Conservation (phyloP, 2,113 vertebrate genomes). For the Onychorhynchus coronatus region DNA sequence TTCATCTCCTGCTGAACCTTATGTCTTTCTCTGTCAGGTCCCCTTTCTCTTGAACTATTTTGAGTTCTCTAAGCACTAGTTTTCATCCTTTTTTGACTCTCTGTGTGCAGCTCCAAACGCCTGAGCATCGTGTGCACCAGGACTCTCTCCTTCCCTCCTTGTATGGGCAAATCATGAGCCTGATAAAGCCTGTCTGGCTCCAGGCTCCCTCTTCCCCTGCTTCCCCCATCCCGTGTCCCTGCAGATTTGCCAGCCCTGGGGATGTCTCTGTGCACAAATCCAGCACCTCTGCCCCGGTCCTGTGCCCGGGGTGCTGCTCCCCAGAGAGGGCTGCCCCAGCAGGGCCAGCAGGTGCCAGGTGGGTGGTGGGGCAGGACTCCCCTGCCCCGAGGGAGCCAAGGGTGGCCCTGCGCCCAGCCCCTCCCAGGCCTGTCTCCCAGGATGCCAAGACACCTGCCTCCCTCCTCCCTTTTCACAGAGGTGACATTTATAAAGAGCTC, state of each 20-base stretch:
- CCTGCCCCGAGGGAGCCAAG: background rate
- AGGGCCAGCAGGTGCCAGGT: accelerated
- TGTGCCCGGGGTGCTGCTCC: accelerated
- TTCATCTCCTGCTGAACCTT: background rate
- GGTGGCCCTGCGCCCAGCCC: accelerated
- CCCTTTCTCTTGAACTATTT: slow-evolving; percentile 22
- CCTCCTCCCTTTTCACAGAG: background rate
- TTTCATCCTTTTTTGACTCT: slow-evolving; percentile 43
- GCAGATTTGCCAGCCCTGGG: background rate
- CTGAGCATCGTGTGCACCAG: background rate
- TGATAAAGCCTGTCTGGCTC: background rate
- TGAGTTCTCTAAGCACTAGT: background rate
- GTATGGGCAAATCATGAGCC: background rate
- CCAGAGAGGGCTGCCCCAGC: accelerated
- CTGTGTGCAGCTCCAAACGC: background rate
- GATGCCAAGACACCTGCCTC: background rate
- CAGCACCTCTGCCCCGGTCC: background rate
- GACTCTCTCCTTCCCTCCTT: background rate
- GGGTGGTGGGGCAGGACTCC: background rate
- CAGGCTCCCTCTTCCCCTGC: background rate
- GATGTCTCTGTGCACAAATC: background rate
- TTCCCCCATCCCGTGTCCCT: background rate
- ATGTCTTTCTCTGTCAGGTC: background rate
- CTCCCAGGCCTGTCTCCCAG: background rate
- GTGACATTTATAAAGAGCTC: background rate